These are phyloP conservation scores for Bruchidius siliquastri DNA, from an alignment of 2,888 invertebrate genomes.

Conservation along the genomic window DNA sequence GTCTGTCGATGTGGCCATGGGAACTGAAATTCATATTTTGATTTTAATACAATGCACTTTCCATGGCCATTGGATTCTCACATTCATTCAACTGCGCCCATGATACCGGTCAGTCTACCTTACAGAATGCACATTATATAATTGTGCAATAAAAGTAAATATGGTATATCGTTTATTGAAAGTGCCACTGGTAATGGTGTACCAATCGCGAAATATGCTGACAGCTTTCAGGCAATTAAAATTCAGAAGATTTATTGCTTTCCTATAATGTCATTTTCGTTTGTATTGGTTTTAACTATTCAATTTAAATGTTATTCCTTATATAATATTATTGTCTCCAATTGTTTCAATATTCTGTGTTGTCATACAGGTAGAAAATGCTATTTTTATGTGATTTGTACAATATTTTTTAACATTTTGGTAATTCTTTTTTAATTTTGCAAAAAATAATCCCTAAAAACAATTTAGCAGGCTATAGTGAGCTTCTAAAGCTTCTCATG, in stretches of 20 bases:
- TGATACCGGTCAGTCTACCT: background rate
- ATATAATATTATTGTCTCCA: too few species aligned
- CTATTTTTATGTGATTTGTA: too few species aligned
- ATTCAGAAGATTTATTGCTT: background rate
- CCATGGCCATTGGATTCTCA: background rate
- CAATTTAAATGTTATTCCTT: too few species aligned
- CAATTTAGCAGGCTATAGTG: too few species aligned
- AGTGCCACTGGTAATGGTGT: background rate
- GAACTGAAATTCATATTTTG: too few species aligned
- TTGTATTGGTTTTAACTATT: background rate
- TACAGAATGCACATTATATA: background rate
- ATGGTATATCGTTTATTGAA: background rate
- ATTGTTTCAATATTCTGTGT: too few species aligned
- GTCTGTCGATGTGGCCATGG: too few species aligned
- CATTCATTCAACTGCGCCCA: background rate
- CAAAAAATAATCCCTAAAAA: too few species aligned
- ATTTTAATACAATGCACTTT: background rate
- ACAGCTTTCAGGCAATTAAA: background rate
- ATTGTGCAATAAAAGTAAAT: background rate
- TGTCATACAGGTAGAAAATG: too few species aligned
- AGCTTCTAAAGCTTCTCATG: too few species aligned
- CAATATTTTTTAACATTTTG: too few species aligned
- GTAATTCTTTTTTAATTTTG: too few species aligned
- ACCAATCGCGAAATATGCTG: background rate
- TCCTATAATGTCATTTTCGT: background rate